A percentile compares a stretch with the other conserved stretches of the same genome.
Evolutionary conservation across 2,888 invertebrate species (phyloP).

Genomic region (Aporophyla lueneburgensis): DNA sequence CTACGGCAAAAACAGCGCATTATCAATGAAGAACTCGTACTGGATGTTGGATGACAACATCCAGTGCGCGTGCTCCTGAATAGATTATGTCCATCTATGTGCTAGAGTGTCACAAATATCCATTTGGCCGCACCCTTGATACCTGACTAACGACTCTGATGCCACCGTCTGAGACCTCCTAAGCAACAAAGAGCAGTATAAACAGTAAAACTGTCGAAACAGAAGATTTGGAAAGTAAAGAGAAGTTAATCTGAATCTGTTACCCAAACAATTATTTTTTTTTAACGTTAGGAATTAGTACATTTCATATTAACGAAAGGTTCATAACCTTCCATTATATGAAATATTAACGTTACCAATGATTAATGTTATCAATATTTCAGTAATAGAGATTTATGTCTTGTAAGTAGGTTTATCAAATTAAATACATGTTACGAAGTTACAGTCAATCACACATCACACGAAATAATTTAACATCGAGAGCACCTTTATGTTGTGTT

Average conservation of each 20-base stretch:
- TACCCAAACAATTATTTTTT: slow-evolving; percentile 1
- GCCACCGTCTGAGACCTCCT: too few relatives aligned
- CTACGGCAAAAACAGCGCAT: too few relatives aligned
- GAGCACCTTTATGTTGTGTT: neutral
- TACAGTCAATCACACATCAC: neutral
- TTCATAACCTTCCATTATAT: slow-evolving; percentile 20
- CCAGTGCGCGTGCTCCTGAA: too few relatives aligned
- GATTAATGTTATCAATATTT: slow-evolving; percentile 25
- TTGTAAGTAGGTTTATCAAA: slow-evolving; percentile 12
- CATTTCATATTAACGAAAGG: slow-evolving; percentile 7
- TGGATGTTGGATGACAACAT: too few relatives aligned
- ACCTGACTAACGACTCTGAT: neutral
- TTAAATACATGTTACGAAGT: neutral
- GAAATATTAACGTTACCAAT: slow-evolving; percentile 16
- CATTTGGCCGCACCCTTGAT: neutral
- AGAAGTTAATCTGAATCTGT: neutral
- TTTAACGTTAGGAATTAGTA: neutral
- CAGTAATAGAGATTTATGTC: neutral
- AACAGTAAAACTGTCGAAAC: neutral
- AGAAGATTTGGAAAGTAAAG: neutral
- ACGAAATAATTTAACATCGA: neutral
- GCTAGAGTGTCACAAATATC: neutral
- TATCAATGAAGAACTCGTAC: too few relatives aligned
- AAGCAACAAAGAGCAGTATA: too few relatives aligned
- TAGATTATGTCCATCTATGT: too few relatives aligned